Evolutionary conservation across 2,113 vertebrate genomes (phyloP).

Genomic region (Brevimyrus niger): DNA sequence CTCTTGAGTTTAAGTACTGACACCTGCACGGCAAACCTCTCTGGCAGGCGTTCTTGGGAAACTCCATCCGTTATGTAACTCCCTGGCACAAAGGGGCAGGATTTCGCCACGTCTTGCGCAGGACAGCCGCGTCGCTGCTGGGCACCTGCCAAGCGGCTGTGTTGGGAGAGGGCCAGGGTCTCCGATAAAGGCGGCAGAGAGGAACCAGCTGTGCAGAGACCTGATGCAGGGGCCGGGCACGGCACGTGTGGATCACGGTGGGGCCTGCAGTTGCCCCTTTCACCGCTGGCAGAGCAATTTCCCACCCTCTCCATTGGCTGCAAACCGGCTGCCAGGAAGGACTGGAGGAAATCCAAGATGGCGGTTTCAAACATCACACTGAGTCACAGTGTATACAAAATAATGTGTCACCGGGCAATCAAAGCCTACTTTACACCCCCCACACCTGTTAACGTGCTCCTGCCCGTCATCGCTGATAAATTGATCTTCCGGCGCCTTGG

Average conservation of each 20-base stretch:
- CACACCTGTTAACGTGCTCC: neutral
- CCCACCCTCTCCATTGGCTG: neutral
- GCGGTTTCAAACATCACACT: neutral
- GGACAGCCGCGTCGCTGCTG: neutral
- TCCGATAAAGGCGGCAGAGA: neutral
- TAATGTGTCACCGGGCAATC: neutral
- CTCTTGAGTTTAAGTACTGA: neutral
- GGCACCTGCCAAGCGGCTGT: neutral
- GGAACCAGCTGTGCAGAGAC: neutral
- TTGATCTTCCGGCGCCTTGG: neutral
- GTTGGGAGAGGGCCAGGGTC: no score
- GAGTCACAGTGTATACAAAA: neutral
- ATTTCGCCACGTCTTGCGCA: neutral
- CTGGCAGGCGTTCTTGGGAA: neutral
- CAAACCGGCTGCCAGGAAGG: neutral
- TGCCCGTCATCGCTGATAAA: neutral
- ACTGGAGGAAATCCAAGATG: constrained; percentile 1
- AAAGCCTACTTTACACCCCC: neutral
- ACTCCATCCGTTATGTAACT: neutral
- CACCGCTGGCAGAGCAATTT: neutral
- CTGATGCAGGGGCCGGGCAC: neutral
- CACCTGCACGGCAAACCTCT: neutral
- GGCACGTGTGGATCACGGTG: neutral
- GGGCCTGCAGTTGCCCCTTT: neutral
- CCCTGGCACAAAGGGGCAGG: neutral